phyloP scores from a whole-genome alignment of 2,888 invertebrate genomes.

The Esperia sulphurella region DNA sequence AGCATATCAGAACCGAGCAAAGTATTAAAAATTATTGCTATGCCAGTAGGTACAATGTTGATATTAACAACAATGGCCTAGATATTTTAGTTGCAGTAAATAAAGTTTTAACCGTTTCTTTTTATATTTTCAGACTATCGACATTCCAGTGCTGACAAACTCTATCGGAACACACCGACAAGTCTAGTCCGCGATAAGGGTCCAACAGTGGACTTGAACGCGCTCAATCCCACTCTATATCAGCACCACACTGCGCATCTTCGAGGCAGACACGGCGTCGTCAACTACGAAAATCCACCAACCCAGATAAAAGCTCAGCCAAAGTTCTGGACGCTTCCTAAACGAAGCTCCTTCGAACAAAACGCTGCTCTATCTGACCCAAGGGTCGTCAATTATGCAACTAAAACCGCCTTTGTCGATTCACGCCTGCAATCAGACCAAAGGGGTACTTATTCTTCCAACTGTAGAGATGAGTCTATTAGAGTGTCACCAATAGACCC shows the following conservation, averaged over 20 bases:
- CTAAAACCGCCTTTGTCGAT: conserved; percentile 29
- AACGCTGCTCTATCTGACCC: conserved; percentile 26
- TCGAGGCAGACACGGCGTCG: conserved; percentile 52
- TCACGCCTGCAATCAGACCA: conserved; percentile 22
- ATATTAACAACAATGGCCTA: not conserved
- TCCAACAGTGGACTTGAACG: conserved; percentile 44
- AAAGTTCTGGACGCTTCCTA: conserved; percentile 81
- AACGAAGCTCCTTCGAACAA: conserved; percentile 41
- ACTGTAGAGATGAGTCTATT: conserved; percentile 59
- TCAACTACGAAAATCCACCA: conserved; percentile 48
- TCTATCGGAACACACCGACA: conserved; percentile 49
- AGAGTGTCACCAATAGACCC: conserved; percentile 85
- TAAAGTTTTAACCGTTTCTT: not conserved
- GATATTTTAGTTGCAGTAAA: not conserved
- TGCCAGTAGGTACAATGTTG: not conserved
- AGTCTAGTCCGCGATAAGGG: conserved; percentile 40
- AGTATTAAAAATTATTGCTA: not conserved
- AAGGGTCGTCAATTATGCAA: conserved; percentile 34
- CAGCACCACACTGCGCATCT: conserved; percentile 55
- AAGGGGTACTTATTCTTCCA: conserved; percentile 15
- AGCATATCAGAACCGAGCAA: no score
- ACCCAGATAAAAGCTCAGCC: conserved; percentile 50
- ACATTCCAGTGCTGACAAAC: conserved; percentile 81
- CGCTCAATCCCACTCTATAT: conserved; percentile 48
- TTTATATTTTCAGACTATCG: conserved; percentile 78